A percentile compares a stretch with the other conserved stretches of the same genome.
Evolutionary conservation across 2,888 invertebrate genomes (phyloP).

Genomic region (Gisinianus flammeolus): DNA sequence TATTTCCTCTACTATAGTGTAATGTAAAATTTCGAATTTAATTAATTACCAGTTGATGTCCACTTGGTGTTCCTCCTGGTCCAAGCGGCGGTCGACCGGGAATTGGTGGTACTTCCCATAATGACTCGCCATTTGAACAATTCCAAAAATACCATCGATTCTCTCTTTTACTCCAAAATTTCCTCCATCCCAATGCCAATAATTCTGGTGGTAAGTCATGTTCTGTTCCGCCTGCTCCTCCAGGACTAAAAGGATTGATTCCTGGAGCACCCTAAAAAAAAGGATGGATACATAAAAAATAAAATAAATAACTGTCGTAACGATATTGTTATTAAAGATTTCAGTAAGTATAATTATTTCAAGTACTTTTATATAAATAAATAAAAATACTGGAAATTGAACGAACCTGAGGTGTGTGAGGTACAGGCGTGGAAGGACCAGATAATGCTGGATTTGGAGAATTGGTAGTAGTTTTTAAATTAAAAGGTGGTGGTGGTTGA

Average conservation of each 20-base stretch:
- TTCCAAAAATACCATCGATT: slow-evolving; percentile 97
- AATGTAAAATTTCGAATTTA: too few species aligned
- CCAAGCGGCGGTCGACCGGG: slow-evolving; percentile 44
- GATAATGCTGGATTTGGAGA: slow-evolving; percentile 34
- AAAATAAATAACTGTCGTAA: background rate
- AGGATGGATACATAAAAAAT: slow-evolving; percentile 26
- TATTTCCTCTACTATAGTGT: too few species aligned
- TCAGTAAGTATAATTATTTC: too few species aligned
- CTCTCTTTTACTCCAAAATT: slow-evolving; percentile 95
- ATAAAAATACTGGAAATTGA: too few species aligned
- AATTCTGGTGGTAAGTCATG: slow-evolving; percentile 71
- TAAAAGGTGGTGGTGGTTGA: slow-evolving; percentile 17
- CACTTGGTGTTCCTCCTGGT: slow-evolving; percentile 3
- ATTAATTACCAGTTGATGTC: slow-evolving; percentile 35
- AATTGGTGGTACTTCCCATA: slow-evolving; percentile 93
- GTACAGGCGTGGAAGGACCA: slow-evolving; percentile 59
- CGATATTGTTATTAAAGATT: too few species aligned
- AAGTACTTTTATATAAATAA: too few species aligned
- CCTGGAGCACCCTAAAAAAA: slow-evolving; percentile 59
- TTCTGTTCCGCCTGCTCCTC: slow-evolving; percentile 61
- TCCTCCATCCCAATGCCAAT: slow-evolving; percentile 90
- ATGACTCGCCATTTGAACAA: slow-evolving; percentile 91
- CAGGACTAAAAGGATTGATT: slow-evolving; percentile 62
- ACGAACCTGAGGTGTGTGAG: slow-evolving; percentile 61
- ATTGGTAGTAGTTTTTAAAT: slow-evolving; percentile 38